Percentiles rank a stretch among this genome's conserved stretches.
Evolutionary conservation across 64 coral and sea anemone genomes (phyloP).

Genomic region (Platygyra sinensis): DNA sequence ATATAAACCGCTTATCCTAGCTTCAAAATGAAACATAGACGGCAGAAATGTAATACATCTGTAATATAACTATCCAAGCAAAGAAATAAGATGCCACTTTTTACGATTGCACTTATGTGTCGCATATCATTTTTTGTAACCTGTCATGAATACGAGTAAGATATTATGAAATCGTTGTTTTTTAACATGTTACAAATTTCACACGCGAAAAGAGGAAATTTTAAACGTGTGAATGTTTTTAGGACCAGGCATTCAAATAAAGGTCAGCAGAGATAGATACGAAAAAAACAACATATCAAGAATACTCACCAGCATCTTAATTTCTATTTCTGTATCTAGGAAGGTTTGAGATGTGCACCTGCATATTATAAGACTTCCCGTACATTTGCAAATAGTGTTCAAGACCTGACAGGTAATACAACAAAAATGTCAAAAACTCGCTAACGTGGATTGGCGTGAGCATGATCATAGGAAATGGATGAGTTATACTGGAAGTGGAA

Average conservation of each 20-base stretch:
- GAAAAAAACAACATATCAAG: not conserved
- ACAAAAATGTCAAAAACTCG: not conserved
- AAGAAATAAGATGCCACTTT: no score
- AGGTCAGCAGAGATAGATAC: not conserved
- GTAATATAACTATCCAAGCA: no score
- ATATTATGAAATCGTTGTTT: no score
- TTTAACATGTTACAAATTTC: no score
- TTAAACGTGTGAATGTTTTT: not conserved
- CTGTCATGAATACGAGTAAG: no score
- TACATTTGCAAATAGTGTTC: not conserved
- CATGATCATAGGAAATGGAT: not conserved
- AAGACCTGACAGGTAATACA: not conserved
- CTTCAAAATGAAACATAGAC: no score
- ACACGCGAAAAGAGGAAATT: no score
- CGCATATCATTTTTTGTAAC: no score
- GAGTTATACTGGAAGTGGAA: not conserved
- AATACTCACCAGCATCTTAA: conserved; percentile 4
- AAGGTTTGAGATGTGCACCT: not conserved
- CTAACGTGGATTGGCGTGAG: not conserved
- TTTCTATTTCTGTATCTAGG: not conserved
- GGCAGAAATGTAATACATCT: no score
- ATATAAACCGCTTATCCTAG: no score
- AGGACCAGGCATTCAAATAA: not conserved
- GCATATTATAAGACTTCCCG: not conserved
- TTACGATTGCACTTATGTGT: no score